Base-by-base conservation (phyloP, 2,888 invertebrate species). In the Drosophila anomalata region DNA sequence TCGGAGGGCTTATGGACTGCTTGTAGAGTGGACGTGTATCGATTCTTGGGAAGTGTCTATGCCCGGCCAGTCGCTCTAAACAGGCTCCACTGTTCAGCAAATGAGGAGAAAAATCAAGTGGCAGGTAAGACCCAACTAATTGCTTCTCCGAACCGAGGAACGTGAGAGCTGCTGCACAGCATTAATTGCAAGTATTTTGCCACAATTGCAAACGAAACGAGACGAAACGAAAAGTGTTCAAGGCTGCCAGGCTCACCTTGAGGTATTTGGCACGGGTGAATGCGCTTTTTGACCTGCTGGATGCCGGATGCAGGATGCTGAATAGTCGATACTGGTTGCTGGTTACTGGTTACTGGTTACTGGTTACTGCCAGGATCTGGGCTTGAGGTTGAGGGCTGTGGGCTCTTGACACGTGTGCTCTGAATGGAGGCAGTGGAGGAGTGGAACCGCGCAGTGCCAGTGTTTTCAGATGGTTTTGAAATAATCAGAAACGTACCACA, bases 281-380 rank as follows among this genome's bases (percentile, higher is more conserved):
- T 84, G 87, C 85, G 85, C 81, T 84, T 84, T 87, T 73, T 84
- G 85, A 87, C 80, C 79, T 66, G 76, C 47, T 41, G n/a, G 26
- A 9, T 36, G 52, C 14, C 17, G 50, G 44, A 22, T 26, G 24
- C 44, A 44, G 44, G 66, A 41, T 55, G 39, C 36, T 36, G 36
- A 12, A 12, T 36, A 36, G 36, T 6, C n/a, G n/a, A 36, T 36
- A 36, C n/a, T 36, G 36, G 7, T 7, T 36, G 6, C 12, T 12
- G 33, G 12, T 12, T 33, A 1, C 29, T 9, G 53, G 6, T 12
- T 12, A 6, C 36, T 14, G 14, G 12, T 12, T 33, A 1, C 29
- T 24, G 36, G n/a, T 14, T 22, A 54, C 17, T 11, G 2, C n/a
- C 36, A 8, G 36, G 8, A 6, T 22, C 14, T 14, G 36, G 20